Evolutionary conservation across 1,140 invertebrate species (phyloP).

Genomic region (Armadillidium nasatum): DNA sequence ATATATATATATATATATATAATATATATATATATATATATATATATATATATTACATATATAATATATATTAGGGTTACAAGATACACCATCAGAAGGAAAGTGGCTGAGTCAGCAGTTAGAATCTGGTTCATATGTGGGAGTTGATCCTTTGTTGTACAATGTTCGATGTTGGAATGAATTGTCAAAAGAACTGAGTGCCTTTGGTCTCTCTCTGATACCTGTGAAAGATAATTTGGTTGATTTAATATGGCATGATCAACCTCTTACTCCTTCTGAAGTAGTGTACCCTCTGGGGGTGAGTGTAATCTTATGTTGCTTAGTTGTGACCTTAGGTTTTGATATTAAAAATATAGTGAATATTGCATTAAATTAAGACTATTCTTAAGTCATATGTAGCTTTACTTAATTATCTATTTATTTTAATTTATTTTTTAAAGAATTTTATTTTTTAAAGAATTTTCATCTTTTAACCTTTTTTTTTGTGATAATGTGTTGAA

Average conservation of each 20-base stretch:
- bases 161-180: slow-evolving; percentile 50
- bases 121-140: slow-evolving; percentile 61
- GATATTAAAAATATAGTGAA: too few species aligned
- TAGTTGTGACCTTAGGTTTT: too few species aligned
- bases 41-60: background rate
- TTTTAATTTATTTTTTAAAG: too few species aligned
- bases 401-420: too few species aligned
- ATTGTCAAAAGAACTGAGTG: slow-evolving; percentile 48
- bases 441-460: too few species aligned
- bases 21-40: background rate
- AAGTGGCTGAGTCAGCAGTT: slow-evolving; percentile 61
- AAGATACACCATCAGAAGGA: slow-evolving; percentile 49
- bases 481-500: too few species aligned
- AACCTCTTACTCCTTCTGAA: background rate
- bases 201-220: slow-evolving; percentile 56
- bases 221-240: slow-evolving; percentile 67
- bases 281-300: background rate
- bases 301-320: too few species aligned
- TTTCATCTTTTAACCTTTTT: too few species aligned
- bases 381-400: too few species aligned
- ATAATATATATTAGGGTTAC: slow-evolving; percentile 14
- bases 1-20: background rate
- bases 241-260: slow-evolving; percentile 67
- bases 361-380: too few species aligned
- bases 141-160: slow-evolving; percentile 68